phyloP scores from a whole-genome alignment of 2,888 invertebrate species.

The Plemyria rubiginata region DNA sequence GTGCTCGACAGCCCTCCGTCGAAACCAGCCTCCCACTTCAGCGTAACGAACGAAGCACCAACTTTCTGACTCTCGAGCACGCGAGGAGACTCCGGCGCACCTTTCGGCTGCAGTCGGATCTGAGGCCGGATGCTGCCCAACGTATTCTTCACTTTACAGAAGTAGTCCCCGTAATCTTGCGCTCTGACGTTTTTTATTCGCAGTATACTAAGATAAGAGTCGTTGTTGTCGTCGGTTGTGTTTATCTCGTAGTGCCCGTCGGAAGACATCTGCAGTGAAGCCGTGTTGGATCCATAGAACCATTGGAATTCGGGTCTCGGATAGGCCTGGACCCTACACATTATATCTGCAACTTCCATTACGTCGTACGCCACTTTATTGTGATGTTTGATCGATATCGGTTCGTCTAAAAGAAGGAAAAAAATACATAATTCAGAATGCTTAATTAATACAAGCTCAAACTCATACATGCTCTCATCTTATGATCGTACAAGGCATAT shows the following conservation, averaged over 20 bases:
- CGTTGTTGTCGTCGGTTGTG: constrained; percentile 92
- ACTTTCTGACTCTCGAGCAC: constrained; percentile 89
- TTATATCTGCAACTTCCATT: constrained; percentile 93
- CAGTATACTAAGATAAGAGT: constrained; percentile 92
- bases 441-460: background rate
- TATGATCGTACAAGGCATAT: background rate
- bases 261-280: constrained; percentile 90
- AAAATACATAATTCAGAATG: constrained; percentile 1
- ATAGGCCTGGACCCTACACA: constrained; percentile 95
- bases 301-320: constrained; percentile 97
- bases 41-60: constrained; percentile 91
- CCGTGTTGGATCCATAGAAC: constrained; percentile 91
- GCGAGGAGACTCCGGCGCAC: constrained; percentile 93
- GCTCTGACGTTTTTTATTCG: constrained; percentile 89
- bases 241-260: constrained; percentile 95
- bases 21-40: constrained; percentile 95
- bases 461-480: background rate
- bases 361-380: constrained; percentile 95
- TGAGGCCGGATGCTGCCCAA: constrained; percentile 91
- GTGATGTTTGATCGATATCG: constrained; percentile 93
- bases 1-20: constrained; percentile 95
- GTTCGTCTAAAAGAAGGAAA: constrained; percentile 87
- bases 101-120: constrained; percentile 93
- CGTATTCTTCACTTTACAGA: constrained; percentile 93
- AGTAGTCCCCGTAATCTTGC: constrained; percentile 96